These are phyloP conservation scores for Macrotrachela quadricornifera DNA, from an alignment of 1,140 invertebrate species.

Conservation along the genomic window DNA sequence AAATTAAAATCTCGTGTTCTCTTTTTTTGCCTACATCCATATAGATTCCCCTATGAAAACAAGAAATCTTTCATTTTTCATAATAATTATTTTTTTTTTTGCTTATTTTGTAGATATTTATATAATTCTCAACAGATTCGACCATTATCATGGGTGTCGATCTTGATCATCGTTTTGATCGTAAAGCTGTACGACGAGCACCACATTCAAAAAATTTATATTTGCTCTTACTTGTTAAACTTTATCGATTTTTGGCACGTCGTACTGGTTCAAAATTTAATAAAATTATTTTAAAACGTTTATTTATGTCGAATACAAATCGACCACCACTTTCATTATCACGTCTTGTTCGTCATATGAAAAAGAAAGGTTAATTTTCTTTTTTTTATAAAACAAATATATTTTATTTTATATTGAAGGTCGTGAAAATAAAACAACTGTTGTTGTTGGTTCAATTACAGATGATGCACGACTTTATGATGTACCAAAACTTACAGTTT, in stretches of 20 bases:
- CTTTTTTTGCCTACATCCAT: no score
- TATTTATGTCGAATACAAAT: constrained; percentile 92
- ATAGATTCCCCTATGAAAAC: no score
- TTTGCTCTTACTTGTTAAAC: constrained; percentile 79
- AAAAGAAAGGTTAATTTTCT: no score
- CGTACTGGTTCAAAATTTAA: constrained; percentile 88
- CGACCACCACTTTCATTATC: constrained; percentile 75
- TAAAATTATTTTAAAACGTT: constrained; percentile 67
- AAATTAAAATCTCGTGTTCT: no score
- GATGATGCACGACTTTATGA: constrained; percentile 77
- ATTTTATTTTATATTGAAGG: no score
- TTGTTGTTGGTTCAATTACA: constrained; percentile 80
- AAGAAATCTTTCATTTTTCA: no score
- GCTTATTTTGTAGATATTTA: no score
- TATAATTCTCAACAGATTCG: no score
- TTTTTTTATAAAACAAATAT: no score
- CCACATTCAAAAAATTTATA: constrained; percentile 94
- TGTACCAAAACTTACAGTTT: constrained; percentile 72
- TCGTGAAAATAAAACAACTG: constrained; percentile 63
- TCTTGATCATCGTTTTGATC: constrained; percentile 92
- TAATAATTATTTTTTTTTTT: no score
- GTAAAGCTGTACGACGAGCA: constrained; percentile 80
- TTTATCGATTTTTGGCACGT: constrained; percentile 83
- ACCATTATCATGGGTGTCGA: constrained; percentile 58
- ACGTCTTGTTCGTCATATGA: constrained; percentile 37